Conservation (phyloP, 1,140 invertebrate genomes). For the Tetramorium parvispinum region DNA sequence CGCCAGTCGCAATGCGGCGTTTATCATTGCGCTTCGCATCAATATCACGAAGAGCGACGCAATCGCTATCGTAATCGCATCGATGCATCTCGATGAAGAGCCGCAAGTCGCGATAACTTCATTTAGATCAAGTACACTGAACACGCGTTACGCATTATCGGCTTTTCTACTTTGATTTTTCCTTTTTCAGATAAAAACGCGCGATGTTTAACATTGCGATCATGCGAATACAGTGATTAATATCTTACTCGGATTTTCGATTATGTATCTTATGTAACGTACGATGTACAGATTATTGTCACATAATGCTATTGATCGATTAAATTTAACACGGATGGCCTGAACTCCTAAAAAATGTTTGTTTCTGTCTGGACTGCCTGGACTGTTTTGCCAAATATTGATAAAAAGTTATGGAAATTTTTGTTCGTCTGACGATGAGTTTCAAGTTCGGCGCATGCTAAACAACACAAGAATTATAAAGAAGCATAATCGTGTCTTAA, state of each 20-base stretch:
- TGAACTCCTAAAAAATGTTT: background rate
- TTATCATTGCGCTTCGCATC: background rate
- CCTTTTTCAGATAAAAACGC: background rate
- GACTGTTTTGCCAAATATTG: background rate
- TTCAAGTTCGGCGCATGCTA: background rate
- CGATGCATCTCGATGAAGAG: background rate
- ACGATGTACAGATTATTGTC: too few relatives aligned
- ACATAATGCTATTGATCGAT: background rate
- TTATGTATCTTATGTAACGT: background rate
- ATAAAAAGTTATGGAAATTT: background rate
- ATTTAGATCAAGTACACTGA: slow-evolving; percentile 12
- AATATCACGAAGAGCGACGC: background rate
- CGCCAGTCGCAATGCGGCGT: slow-evolving; percentile 2
- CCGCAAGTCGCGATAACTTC: background rate
- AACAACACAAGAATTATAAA: background rate
- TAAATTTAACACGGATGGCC: background rate
- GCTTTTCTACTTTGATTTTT: background rate
- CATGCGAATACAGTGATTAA: background rate
- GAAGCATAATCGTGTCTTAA: background rate
- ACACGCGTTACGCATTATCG: slow-evolving; percentile 3
- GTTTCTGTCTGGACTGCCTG: background rate
- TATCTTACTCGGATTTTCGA: background rate
- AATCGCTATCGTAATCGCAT: slow-evolving; percentile 34
- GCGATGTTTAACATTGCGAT: background rate
- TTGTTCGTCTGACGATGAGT: background rate